Base-by-base conservation (phyloP, 2,888 invertebrate species). In the Orchestes rusci region DNA sequence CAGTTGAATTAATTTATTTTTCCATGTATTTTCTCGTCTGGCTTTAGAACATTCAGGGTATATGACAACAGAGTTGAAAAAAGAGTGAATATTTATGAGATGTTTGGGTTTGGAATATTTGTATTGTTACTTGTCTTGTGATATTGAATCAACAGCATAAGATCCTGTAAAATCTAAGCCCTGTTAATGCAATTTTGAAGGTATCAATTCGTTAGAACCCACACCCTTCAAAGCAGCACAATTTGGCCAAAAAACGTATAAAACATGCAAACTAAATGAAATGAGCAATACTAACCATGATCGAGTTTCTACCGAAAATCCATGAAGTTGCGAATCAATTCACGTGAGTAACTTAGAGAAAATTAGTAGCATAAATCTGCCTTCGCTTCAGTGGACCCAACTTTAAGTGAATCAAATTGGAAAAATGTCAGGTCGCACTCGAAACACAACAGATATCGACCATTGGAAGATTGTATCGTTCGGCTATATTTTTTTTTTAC, bases 341-440 rank as follows among this genome's bases (percentile, higher is more conserved):
- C 42, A 44, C 40, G 28, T 33, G 49, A 49, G 43, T 46, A 52
- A 52, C 49, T 56, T 56, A 51, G 40, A 55, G 51, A 53, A 43
- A 57, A 55, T 60, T 60, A 60, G 59, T 60, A 58, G 60, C 60
- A 60, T 51, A 53, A 54, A 13, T 33, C 61, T 62, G 62, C 62
- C 39, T 48, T 45, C 54, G 58, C 56, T 63, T 65, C 63, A 65
- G 65, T 63, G 60, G 62, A 63, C 63, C 45, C 40, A 46, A n/a
- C n/a, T n/a, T n/a, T n/a, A n/a, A n/a, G n/a, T n/a, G n/a, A n/a
- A n/a, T n/a, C n/a, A n/a, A n/a, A n/a, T n/a, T n/a, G n/a, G n/a
- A n/a, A n/a, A n/a, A n/a, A n/a, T n/a, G n/a, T n/a, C n/a, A n/a
- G n/a, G n/a, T n/a, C n/a, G n/a, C n/a, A n/a, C n/a, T n/a, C n/a